Base-by-base conservation (phyloP, 2,113 vertebrate species). In the Hucho hucho region DNA sequence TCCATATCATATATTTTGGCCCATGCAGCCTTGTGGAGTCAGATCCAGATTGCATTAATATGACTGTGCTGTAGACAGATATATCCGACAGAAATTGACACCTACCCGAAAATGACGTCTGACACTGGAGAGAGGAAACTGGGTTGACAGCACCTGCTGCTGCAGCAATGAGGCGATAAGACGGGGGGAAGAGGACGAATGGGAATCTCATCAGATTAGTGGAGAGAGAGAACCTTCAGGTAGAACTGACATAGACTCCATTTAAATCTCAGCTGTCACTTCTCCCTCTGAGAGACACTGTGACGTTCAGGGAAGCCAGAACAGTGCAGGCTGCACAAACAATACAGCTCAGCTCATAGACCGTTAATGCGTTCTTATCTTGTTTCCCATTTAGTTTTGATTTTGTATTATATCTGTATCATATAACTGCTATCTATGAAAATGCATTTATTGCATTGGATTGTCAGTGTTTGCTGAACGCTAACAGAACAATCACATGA, bases 171-270 rank as follows among this genome's bases (percentile, higher is more conserved):
- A 67, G 47, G 26, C 3, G 25, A 56, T 64, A 58, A 56, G 46
- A 70, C n/a, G 69, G 43, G 5, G 28, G 32, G 32, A n/a, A 5
- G 49, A 2, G 4, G 53, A 14, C 20, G 25, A 46, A 77, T 66
- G 24, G 20, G 58, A 47, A 14, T 56, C 25, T 74, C 75, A 76
- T 76, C 75, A 76, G 68, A 76, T 76, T 76, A 76, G 59, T n/a
- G n/a, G 22, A 69, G 37, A 69, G 67, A 46, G 67, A 69, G 67
- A 46, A 67, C 29, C 65, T 32, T 67, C 28, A 32, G 26, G 65
- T 32, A 67, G 29, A 20, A 11, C 65, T 67, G 28, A 32, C 28
- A 32, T 32, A n/a, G 65, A 67, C 29, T n/a, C 14, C 29, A 67
- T 67, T 67, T 32, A 32, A 16, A n/a, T 43, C 65, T 67, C 14